Percentiles rank a stretch among this genome's conserved stretches.
Conservation (phyloP, 2,888 invertebrate genomes). For the Caenorhabditis virilis region DNA sequence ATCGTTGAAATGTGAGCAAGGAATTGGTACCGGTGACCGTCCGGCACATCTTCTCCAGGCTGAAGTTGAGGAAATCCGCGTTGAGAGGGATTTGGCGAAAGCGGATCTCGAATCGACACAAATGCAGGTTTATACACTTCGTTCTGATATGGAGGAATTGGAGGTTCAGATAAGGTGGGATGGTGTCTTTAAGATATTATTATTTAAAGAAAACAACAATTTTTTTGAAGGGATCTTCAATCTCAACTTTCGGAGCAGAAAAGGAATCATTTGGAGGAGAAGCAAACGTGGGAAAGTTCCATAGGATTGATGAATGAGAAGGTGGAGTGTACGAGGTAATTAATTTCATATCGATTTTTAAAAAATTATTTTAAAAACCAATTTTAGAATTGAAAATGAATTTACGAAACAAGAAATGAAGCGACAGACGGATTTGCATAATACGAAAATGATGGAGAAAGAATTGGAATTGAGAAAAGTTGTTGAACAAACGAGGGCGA, state of each 20-base stretch:
- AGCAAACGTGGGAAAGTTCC: constrained; percentile 42
- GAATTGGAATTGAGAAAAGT: constrained; percentile 52
- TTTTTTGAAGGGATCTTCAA: constrained; percentile 31
- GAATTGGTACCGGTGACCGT: no score
- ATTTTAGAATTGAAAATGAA: constrained; percentile 43
- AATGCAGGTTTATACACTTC: constrained; percentile 59
- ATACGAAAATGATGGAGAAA: constrained; percentile 39
- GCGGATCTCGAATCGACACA: constrained; percentile 74
- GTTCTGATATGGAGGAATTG: constrained; percentile 71
- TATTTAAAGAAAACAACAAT: not conserved
- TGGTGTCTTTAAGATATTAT: no score
- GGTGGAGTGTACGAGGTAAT: constrained; percentile 44
- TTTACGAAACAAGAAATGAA: constrained; percentile 52
- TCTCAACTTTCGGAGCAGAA: constrained; percentile 28
- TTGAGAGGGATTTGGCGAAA: constrained; percentile 73
- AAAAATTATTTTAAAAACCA: not conserved
- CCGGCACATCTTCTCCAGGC: no score
- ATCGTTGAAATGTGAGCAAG: no score
- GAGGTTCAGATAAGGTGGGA: constrained; percentile 45
- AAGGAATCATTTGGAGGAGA: constrained; percentile 34
- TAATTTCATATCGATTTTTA: no score
- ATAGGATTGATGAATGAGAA: constrained; percentile 45
- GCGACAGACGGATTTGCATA: constrained; percentile 31
- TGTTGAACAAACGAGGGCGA: constrained; percentile 46
- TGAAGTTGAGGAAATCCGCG: no score